Percentiles rank a stretch among this genome's conserved stretches.
Conservation (phyloP, 2,797 vertebrate species). For the Lycodopsis pacificus region DNA sequence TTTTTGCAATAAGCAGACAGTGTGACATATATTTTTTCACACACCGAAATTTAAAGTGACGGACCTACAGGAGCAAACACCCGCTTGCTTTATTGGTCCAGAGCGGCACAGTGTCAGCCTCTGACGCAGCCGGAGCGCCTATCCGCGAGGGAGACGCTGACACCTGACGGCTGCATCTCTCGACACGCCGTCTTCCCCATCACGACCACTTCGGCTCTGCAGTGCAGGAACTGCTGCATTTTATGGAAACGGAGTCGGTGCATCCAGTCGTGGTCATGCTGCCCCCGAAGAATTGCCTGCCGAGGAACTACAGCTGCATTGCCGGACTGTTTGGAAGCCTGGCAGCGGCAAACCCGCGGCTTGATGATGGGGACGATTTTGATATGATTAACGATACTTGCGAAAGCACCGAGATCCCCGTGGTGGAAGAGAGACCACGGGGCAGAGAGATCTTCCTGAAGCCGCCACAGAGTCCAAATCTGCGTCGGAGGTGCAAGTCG, state of each 20-base stretch:
- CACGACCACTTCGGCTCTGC: slow-evolving; percentile 63
- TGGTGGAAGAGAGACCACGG: slow-evolving; percentile 84
- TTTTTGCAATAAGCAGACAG: not conserved
- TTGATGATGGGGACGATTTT: slow-evolving; percentile 82
- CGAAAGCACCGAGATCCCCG: slow-evolving; percentile 75
- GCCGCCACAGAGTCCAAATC: slow-evolving; percentile 87
- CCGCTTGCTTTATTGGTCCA: slow-evolving; percentile 67
- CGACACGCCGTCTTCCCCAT: slow-evolving; percentile 35
- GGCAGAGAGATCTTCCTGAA: slow-evolving; percentile 85
- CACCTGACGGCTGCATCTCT: slow-evolving; percentile 68
- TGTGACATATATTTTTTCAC: not conserved
- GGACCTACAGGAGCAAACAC: not conserved
- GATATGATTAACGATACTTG: slow-evolving; percentile 75
- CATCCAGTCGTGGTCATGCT: slow-evolving; percentile 82
- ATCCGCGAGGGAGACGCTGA: slow-evolving; percentile 58
- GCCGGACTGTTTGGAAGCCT: slow-evolving; percentile 90
- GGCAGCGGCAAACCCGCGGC: slow-evolving; percentile 81
- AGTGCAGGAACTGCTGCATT: slow-evolving; percentile 63
- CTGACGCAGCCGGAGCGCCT: slow-evolving; percentile 72
- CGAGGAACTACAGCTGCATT: slow-evolving; percentile 95
- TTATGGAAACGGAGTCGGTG: slow-evolving; percentile 83
- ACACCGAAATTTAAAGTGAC: not conserved
- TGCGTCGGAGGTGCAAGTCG: slow-evolving; percentile 91
- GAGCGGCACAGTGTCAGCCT: slow-evolving; percentile 54
- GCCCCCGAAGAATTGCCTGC: slow-evolving; percentile 90